Conservation (phyloP, 2,888 invertebrate species). For the Drosophila engyochracea region DNA sequence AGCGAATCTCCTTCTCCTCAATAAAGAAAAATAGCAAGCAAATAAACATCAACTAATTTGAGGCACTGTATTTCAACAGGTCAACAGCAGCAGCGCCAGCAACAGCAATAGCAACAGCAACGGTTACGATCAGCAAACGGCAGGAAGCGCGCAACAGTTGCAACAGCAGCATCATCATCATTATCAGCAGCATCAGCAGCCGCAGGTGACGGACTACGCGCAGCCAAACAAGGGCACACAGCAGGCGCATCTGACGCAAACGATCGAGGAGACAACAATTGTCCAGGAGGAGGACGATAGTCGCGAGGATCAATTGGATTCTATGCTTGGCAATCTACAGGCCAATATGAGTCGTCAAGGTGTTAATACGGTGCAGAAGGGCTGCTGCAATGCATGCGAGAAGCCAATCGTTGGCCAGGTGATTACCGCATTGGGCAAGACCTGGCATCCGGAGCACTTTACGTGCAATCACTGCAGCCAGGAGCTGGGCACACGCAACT, state of each 20-base stretch:
- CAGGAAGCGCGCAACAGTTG: conserved; percentile 35
- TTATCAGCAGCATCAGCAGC: conserved; percentile 87
- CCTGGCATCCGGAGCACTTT: conserved; percentile 99
- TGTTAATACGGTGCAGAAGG: conserved; percentile 99
- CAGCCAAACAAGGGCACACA: conserved; percentile 88
- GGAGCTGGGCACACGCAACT: conserved; percentile 98
- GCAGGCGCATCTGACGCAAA: conserved; percentile 84
- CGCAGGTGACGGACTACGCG: conserved; percentile 90
- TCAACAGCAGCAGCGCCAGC: conserved; percentile 83
- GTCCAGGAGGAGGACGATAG: conserved; percentile 76
- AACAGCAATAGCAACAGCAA: conserved; percentile 83
- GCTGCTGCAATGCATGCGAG: conserved; percentile 99
- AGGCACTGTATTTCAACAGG: conserved; percentile 84
- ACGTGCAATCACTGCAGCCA: conserved; percentile 98
- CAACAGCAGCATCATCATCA: conserved; percentile 44
- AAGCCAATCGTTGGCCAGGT: conserved; percentile 99
- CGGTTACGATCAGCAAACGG: conserved; percentile 31
- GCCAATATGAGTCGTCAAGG: conserved; percentile 99
- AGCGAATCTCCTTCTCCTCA: conserved; percentile 7
- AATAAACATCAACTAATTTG: conserved; percentile 12
- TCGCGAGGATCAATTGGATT: conserved; percentile 86
- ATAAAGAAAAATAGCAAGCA: neutral
- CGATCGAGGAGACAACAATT: conserved; percentile 84
- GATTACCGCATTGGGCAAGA: conserved; percentile 96
- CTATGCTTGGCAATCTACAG: conserved; percentile 89